phyloP scores from a whole-genome alignment of 2,113 vertebrate genomes.

The Chamaetylas fuelleborni region DNA sequence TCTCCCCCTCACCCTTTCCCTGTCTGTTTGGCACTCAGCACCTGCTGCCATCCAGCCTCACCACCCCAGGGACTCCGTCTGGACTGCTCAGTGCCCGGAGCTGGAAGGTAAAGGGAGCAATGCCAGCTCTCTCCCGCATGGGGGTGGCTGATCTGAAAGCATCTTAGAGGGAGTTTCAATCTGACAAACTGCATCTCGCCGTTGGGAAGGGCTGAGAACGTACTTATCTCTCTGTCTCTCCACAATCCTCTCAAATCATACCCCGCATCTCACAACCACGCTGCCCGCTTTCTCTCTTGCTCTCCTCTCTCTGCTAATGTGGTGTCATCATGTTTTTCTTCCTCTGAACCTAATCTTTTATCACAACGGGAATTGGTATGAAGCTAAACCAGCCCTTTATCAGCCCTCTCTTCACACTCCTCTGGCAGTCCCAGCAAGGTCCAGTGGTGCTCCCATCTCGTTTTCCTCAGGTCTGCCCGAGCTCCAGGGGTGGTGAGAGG shows the following conservation, averaged over 20 bases:
- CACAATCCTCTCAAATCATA: constrained; percentile 40
- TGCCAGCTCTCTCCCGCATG: background rate
- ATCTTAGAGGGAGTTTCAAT: constrained; percentile 47
- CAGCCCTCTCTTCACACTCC: background rate
- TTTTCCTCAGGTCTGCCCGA: background rate
- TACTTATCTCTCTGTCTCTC: constrained; percentile 49
- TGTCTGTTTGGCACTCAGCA: background rate
- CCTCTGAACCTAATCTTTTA: constrained; percentile 44
- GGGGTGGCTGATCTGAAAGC: constrained; percentile 21
- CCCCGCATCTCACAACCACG: background rate
- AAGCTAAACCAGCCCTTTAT: background rate
- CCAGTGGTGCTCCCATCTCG: background rate
- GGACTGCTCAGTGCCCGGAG: background rate
- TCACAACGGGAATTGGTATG: background rate
- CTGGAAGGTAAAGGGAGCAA: constrained; percentile 32
- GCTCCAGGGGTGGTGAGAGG: background rate
- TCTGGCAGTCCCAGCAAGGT: background rate
- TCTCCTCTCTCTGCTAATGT: background rate
- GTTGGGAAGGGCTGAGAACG: background rate
- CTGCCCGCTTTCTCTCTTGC: background rate
- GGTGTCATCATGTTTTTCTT: constrained; percentile 27
- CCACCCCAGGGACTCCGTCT: background rate
- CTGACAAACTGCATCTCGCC: background rate
- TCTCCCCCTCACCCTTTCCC: accelerated
- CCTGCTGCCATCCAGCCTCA: background rate